Conservation (phyloP, 2,113 vertebrate genomes). For the Tinamus guttatus region DNA sequence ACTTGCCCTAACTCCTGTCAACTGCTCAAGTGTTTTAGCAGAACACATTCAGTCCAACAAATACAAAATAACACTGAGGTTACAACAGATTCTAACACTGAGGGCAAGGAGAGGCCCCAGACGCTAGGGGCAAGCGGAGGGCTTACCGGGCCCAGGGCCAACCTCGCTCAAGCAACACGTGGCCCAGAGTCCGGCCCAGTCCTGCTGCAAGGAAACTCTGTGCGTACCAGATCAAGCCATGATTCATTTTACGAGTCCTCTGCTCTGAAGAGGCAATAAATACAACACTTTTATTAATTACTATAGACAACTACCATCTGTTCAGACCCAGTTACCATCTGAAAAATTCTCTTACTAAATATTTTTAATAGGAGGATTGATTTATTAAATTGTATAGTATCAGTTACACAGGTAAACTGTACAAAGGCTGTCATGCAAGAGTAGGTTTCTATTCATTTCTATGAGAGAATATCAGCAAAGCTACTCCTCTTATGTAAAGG, state of each 20-base stretch:
- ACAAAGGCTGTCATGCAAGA: not conserved
- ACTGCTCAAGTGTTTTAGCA: not conserved
- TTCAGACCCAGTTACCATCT: not conserved
- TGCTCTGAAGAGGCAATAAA: not conserved
- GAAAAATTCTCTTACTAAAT: not conserved
- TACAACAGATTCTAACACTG: no score
- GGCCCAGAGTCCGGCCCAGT: not conserved
- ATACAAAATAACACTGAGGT: not conserved
- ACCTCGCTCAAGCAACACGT: not conserved
- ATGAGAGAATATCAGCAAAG: not conserved
- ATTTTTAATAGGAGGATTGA: not conserved
- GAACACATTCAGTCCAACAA: not conserved
- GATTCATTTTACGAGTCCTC: not conserved
- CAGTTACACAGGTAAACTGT: slow-evolving; percentile 1
- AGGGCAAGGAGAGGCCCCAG: no score
- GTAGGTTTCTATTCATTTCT: not conserved
- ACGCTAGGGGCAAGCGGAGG: not conserved
- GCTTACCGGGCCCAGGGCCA: not conserved
- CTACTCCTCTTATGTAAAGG: slow-evolving; percentile 29
- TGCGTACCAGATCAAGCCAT: not conserved
- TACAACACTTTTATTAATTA: not conserved
- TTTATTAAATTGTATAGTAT: not conserved
- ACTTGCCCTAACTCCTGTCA: not conserved
- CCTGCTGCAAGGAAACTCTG: not conserved
- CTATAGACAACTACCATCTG: not conserved